Evolutionary conservation across 2,888 invertebrate species (phyloP), one percentile per base, ranked within the genome.

Genomic region (Thereva nobilitata): DNA sequence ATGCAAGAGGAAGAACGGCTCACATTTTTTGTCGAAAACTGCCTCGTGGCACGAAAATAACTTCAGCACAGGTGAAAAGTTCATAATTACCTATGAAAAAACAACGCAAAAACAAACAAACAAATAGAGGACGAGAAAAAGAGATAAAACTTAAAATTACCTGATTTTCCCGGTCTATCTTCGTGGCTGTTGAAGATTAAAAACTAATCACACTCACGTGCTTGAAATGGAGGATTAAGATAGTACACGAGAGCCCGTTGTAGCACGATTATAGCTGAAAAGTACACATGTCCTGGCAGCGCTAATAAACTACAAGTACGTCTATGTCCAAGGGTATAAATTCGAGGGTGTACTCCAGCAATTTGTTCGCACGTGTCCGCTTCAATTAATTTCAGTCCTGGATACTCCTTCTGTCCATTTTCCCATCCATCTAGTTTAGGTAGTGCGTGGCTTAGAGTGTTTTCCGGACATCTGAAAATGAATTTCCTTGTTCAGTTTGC

Each of bases 381-480:
- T 65, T 65, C 65, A 65, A 65, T 65, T 65, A 65, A 65, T 65
- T 56, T 56, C 37, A 53, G 53, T 54, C 61, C 61, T 50, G 23
- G 61, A 61, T 35, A 50, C 64, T 52, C 64, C 53, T 53, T 64
- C 64, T 64, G 64, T 53, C 53, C 64, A 64, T 64, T 64, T 64
- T 64, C 64, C 64, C 64, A 64, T 64, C 53, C 53, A 64, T 64
- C 50, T 9, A 64, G 44, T 64, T 64, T 44, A 53, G 49, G 53
- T 52, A 35, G 44, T 64, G 64, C 64, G 64, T 64, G 41, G 49
- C 47, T 59, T 45, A 12, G 40, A 50, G 50, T 61, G 41, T 50
- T 41, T 61, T 50, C 12, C 61, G 38, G 47, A 63, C 68, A 68
- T 66, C 64, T 68, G 64, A 50, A 68, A 68, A 56, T 66, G 66